These are phyloP conservation scores for Coelopa frigida DNA, from an alignment of 1,140 invertebrate species.

Conservation along the genomic window DNA sequence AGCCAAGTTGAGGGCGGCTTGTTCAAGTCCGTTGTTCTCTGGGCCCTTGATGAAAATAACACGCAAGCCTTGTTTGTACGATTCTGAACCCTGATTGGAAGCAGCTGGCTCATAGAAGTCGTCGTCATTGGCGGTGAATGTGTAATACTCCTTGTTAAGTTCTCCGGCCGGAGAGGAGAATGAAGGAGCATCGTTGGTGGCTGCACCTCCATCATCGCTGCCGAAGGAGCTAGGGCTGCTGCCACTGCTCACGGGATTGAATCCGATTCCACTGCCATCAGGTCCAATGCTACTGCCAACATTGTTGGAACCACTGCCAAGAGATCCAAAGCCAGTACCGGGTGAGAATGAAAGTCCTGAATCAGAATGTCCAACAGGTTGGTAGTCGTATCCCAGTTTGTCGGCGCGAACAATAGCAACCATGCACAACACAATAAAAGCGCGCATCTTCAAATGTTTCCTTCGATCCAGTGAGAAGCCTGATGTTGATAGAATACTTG, in stretches of 20 bases:
- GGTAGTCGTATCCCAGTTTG: conserved; percentile 37
- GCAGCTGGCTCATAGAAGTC: conserved; percentile 30
- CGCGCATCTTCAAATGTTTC: conserved; percentile 14
- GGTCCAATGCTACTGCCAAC: conserved; percentile 11
- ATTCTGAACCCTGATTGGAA: conserved; percentile 19
- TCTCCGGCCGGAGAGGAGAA: conserved; percentile 20
- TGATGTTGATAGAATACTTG: conserved; percentile 5
- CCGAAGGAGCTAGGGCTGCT: not conserved
- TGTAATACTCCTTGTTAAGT: conserved; percentile 34
- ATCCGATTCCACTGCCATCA: conserved; percentile 4
- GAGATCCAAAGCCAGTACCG: conserved; percentile 13
- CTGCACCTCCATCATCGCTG: conserved; percentile 3
- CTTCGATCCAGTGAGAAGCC: not conserved
- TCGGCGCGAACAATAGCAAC: conserved; percentile 25
- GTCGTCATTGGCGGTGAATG: conserved; percentile 29
- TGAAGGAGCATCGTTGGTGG: conserved; percentile 8
- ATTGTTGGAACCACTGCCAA: not conserved
- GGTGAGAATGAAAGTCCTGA: conserved; percentile 32
- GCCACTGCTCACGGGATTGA: not conserved
- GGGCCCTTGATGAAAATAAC: conserved; percentile 38
- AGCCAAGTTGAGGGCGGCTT: conserved; percentile 30
- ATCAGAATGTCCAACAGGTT: conserved; percentile 32
- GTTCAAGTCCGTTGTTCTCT: conserved; percentile 26
- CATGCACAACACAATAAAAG: conserved; percentile 11
- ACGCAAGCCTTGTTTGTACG: conserved; percentile 29